Conservation (phyloP, 2,888 invertebrate species). For the Andricus quercusramuli region DNA sequence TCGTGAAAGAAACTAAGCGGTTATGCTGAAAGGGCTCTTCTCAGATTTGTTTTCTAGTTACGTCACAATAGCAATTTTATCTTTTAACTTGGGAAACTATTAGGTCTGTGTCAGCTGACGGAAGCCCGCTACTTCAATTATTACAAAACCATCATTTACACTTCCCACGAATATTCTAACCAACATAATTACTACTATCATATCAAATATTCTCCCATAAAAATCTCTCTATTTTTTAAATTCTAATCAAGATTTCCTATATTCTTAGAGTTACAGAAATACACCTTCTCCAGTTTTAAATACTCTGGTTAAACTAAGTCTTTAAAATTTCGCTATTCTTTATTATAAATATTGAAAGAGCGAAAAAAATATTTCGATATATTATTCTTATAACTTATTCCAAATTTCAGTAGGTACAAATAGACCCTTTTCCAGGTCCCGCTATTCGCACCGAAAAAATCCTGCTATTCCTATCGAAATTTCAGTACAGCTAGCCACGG, state of each 20-base stretch:
- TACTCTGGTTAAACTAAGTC: too few species aligned
- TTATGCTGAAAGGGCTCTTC: constrained; percentile 36
- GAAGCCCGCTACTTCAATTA: constrained; percentile 36
- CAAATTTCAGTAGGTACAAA: too few species aligned
- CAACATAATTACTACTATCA: constrained; percentile 16
- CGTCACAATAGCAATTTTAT: constrained; percentile 36
- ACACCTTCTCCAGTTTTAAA: not conserved
- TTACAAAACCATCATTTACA: constrained; percentile 31
- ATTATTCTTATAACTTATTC: too few species aligned
- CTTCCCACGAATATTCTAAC: constrained; percentile 33
- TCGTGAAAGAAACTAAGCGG: constrained; percentile 38
- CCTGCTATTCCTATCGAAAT: too few species aligned
- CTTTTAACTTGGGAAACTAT: constrained; percentile 35
- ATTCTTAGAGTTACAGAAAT: not conserved
- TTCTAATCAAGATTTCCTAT: not conserved
- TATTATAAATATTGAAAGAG: too few species aligned
- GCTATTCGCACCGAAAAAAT: too few species aligned
- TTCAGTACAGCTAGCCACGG: too few species aligned
- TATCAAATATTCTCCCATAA: not conserved
- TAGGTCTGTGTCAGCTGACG: constrained; percentile 10
- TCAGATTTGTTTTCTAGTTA: constrained; percentile 39
- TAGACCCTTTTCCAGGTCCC: too few species aligned
- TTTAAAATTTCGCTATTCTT: too few species aligned
- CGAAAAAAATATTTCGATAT: too few species aligned
- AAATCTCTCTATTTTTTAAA: not conserved